Percentiles rank a stretch among this genome's conserved stretches.
Conservation (phyloP, 2,888 invertebrate species). For the Microctonus brassicae region DNA sequence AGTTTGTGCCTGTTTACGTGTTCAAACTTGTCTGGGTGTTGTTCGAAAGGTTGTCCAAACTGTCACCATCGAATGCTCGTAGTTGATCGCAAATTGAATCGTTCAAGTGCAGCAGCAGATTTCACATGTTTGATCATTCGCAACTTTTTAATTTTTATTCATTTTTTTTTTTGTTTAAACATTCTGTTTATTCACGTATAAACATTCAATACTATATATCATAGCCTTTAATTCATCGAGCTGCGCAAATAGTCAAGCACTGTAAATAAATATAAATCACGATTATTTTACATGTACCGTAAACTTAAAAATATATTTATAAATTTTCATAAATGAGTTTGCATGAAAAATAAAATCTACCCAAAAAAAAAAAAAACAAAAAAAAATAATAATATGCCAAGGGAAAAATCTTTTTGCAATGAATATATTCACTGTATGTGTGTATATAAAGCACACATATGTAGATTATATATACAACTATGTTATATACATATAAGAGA, state of each 20-base stretch:
- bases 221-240: too few relatives aligned
- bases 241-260: too few relatives aligned
- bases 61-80: conserved; percentile 18
- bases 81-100: conserved; percentile 23
- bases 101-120: conserved; percentile 13
- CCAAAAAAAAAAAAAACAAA: too few relatives aligned
- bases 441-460: neutral
- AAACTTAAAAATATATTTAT: too few relatives aligned
- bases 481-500: conserved; percentile 9
- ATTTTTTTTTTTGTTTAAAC: neutral
- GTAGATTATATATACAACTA: neutral
- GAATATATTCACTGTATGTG: neutral
- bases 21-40: neutral
- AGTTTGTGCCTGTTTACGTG: neutral
- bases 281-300: too few relatives aligned
- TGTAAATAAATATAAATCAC: too few relatives aligned
- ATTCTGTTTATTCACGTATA: neutral
- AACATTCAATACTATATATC: neutral
- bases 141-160: neutral
- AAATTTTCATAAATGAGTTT: too few relatives aligned
- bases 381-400: too few relatives aligned
- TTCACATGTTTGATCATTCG: neutral
- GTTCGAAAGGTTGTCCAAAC: conserved; percentile 12
- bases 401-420: too few relatives aligned
- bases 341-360: too few relatives aligned